Percentiles rank a stretch among this genome's conserved stretches.
phyloP scores from a whole-genome alignment of 2,113 vertebrate species.

The Ascaphus truei region DNA sequence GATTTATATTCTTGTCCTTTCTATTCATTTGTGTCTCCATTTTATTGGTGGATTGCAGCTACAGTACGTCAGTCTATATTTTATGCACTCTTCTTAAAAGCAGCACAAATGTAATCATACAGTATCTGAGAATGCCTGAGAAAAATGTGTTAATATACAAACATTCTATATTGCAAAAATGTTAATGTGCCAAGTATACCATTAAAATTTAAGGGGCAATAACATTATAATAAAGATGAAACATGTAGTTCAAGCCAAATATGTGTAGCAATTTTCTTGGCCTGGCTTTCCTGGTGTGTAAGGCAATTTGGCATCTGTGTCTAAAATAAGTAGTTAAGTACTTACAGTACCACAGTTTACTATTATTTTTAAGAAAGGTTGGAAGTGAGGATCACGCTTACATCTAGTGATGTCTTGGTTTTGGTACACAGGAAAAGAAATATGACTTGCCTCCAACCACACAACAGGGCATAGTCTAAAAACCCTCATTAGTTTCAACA shows the following conservation, averaged over 20 bases:
- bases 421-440: no score
- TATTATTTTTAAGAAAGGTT: no score
- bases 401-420: no score
- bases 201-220: not conserved
- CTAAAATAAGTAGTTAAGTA: not conserved
- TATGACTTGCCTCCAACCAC: no score
- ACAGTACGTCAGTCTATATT: constrained; percentile 22
- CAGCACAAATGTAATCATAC: constrained; percentile 12
- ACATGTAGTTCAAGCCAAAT: constrained; percentile 47
- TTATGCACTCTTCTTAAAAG: constrained; percentile 14
- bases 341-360: no score
- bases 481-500: no score
- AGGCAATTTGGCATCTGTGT: constrained; percentile 28
- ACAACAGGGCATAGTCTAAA: no score
- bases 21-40: constrained; percentile 15
- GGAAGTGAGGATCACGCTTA: no score
- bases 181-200: no score
- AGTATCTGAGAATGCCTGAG: not conserved
- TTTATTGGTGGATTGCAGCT: not conserved
- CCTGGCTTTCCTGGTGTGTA: constrained; percentile 54
- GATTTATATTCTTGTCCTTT: constrained; percentile 7
- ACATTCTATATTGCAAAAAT: no score
- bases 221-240: not conserved
- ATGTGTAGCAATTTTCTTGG: constrained; percentile 60
- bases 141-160: constrained; percentile 29